phyloP scores from a whole-genome alignment of 2,797 vertebrate genomes.

The Ptychobarbus kaznakovi region DNA sequence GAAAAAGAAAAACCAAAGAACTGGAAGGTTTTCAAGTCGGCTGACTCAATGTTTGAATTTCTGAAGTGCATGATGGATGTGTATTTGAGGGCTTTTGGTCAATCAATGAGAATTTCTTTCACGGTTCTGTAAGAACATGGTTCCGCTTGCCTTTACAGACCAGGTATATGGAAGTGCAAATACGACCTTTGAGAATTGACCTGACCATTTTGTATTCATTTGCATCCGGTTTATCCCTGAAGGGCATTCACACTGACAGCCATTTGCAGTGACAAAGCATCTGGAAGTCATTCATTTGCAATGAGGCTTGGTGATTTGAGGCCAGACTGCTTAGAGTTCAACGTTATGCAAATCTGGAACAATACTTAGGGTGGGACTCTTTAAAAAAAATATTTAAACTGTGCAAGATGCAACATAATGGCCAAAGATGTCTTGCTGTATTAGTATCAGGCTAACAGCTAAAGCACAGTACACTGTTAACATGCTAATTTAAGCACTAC shows the following conservation, averaged over 20 bases:
- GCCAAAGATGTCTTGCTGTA: neutral
- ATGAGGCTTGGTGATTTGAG: slow-evolving; percentile 6
- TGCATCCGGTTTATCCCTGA: neutral
- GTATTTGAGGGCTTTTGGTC: slow-evolving; percentile 29
- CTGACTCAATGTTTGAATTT: slow-evolving; percentile 8
- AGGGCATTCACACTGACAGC: slow-evolving; percentile 14
- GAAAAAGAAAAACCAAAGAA: slow-evolving; percentile 48
- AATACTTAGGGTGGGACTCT: neutral
- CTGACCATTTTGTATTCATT: slow-evolving; percentile 4
- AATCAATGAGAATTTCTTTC: slow-evolving; percentile 31
- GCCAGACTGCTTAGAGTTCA: slow-evolving; percentile 2
- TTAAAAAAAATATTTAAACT: neutral
- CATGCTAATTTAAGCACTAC: neutral
- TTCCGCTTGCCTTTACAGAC: neutral
- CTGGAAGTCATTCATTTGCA: slow-evolving; percentile 12
- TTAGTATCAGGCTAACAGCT: neutral
- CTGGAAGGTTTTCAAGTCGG: slow-evolving; percentile 7
- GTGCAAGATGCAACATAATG: neutral
- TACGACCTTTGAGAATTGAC: slow-evolving; percentile 10
- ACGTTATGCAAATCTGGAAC: slow-evolving; percentile 7
- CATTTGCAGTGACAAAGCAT: neutral
- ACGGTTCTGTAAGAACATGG: slow-evolving; percentile 25
- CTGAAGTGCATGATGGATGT: slow-evolving; percentile 32
- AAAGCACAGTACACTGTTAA: neutral
- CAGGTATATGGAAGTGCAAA: neutral